A percentile compares a stretch with the other conserved stretches of the same genome.
phyloP scores from a whole-genome alignment of 2,888 invertebrate species.

The Liodrosophila aerea region DNA sequence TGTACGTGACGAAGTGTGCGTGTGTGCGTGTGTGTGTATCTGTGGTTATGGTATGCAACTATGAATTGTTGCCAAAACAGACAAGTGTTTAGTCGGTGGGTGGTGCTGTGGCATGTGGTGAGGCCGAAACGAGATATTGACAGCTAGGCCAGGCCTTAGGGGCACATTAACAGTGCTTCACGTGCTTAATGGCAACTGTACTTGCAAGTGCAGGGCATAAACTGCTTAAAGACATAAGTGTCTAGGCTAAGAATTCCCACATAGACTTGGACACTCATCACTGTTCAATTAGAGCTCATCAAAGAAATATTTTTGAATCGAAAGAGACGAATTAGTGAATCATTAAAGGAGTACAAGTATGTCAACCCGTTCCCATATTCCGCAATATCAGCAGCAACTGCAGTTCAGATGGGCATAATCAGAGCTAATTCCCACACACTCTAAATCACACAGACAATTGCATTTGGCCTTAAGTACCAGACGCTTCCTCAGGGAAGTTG shows the following conservation, averaged over 20 bases:
- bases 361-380: too few relatives aligned
- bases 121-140: too few relatives aligned
- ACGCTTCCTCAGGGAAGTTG: constrained; percentile 4
- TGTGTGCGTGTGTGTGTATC: constrained; percentile 4
- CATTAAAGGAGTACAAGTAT: too few relatives aligned
- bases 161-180: too few relatives aligned
- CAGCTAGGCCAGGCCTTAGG: too few relatives aligned
- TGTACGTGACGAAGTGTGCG: too few relatives aligned
- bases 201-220: too few relatives aligned
- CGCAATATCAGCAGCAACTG: constrained; percentile 2
- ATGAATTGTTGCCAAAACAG: not conserved
- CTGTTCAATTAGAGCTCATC: constrained; percentile 13
- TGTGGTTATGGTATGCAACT: not conserved
- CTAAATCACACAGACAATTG: constrained; percentile 38
- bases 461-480: constrained; percentile 31
- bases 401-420: constrained; percentile 58
- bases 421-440: constrained; percentile 55
- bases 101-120: not conserved
- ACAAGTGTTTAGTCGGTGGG: not conserved
- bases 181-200: too few relatives aligned
- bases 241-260: too few relatives aligned
- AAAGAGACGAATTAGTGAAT: too few relatives aligned
- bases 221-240: too few relatives aligned
- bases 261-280: too few relatives aligned
- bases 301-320: constrained; percentile 27